Conservation (phyloP, 2,888 invertebrate species). For the Drosophila neonasuta region DNA sequence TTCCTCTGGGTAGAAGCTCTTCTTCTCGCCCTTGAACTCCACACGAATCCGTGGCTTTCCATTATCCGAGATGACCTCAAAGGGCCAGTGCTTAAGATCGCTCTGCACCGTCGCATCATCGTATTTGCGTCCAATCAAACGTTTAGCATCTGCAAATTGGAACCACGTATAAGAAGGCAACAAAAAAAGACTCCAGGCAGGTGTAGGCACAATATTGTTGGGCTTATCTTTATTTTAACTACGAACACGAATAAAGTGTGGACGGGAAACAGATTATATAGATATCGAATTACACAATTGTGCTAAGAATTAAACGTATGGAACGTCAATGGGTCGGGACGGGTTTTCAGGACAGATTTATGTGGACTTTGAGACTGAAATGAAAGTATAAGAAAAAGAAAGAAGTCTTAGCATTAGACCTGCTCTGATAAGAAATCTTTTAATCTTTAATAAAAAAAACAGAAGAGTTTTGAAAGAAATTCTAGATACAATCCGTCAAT, state of each 20-base stretch:
- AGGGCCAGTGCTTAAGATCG: constrained; percentile 97
- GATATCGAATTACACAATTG: constrained; percentile 9
- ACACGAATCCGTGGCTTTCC: constrained; percentile 93
- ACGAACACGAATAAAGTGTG: constrained; percentile 46
- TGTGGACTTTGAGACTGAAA: constrained; percentile 71
- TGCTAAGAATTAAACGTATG: constrained; percentile 24
- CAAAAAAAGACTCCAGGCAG: constrained; percentile 24
- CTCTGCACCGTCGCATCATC: constrained; percentile 94
- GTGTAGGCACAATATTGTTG: constrained; percentile 16
- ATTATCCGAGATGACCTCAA: constrained; percentile 91
- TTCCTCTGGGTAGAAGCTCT: constrained; percentile 95
- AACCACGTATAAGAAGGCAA: constrained; percentile 4
- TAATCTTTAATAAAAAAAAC: constrained; percentile 1
- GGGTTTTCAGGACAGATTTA: constrained; percentile 49
- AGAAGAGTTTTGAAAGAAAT: not conserved
- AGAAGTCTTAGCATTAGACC: constrained; percentile 56
- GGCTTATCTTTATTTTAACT: constrained; percentile 63
- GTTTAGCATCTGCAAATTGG: constrained; percentile 89
- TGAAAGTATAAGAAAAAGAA: constrained; percentile 66
- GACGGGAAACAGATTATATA: constrained; percentile 30
- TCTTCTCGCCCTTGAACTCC: constrained; percentile 93
- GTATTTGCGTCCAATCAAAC: constrained; percentile 96
- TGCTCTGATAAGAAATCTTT: constrained; percentile 32
- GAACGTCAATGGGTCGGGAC: constrained; percentile 42
- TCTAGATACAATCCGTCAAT: not conserved